phyloP scores from a whole-genome alignment of 2,113 vertebrate species.

The Tinamus guttatus region DNA sequence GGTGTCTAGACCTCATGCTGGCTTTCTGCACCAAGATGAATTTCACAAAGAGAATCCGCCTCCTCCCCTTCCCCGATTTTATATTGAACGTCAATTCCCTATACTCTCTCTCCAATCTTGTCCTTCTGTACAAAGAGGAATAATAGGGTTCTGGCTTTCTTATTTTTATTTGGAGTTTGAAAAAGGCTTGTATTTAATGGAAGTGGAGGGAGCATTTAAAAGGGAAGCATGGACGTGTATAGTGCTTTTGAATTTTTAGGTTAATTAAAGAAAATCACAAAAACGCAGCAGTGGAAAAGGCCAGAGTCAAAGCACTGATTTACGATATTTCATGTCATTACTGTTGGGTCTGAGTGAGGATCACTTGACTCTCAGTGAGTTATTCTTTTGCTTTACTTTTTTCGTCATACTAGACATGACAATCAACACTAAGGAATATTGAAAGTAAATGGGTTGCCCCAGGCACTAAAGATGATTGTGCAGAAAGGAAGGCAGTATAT shows the following conservation, averaged over 20 bases:
- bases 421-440: neutral
- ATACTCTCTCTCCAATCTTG: neutral
- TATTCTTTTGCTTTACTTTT: neutral
- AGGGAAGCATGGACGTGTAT: neutral
- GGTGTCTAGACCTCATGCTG: slow-evolving; percentile 54
- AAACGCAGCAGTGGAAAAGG: neutral
- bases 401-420: neutral
- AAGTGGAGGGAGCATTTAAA: neutral
- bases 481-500: neutral
- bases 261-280: slow-evolving; percentile 13
- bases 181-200: neutral
- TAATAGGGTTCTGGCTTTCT: slow-evolving; percentile 9
- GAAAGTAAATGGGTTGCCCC: neutral
- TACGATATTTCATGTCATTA: neutral
- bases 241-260: neutral
- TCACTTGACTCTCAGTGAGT: neutral
- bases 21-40: slow-evolving; percentile 22
- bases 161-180: neutral
- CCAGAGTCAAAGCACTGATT: neutral
- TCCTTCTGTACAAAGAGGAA: neutral
- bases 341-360: neutral
- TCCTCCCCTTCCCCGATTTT: neutral
- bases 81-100: slow-evolving; percentile 6
- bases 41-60: neutral
- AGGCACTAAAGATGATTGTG: neutral